These are phyloP conservation scores for Prochilodus magdalenae DNA, from an alignment of 2,113 vertebrate species.

Conservation along the genomic window DNA sequence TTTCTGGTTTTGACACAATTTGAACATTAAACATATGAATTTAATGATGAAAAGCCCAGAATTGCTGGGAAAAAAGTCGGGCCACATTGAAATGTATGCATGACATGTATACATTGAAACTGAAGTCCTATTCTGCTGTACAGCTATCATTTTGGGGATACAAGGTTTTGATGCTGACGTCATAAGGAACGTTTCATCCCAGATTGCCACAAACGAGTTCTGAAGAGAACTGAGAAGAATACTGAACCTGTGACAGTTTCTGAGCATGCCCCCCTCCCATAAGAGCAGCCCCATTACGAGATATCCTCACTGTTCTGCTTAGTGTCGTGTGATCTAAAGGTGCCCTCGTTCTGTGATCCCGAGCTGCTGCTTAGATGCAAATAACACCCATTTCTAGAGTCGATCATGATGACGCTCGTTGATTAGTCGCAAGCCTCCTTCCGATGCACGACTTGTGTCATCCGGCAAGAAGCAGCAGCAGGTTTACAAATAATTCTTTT, in stretches of 20 bases:
- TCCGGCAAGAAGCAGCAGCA: conserved; percentile 20
- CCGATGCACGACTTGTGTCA: conserved; percentile 24
- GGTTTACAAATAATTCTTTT: conserved; percentile 41
- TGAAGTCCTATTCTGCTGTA: too few species aligned
- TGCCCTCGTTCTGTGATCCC: background rate
- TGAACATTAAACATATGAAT: too few species aligned
- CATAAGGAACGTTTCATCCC: too few species aligned
- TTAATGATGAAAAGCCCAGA: too few species aligned
- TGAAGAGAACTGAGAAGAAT: background rate
- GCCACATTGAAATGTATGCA: too few species aligned
- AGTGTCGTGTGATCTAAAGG: conserved; percentile 25
- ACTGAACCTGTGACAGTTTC: conserved; percentile 8
- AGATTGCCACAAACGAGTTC: too few species aligned
- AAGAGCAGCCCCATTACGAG: conserved; percentile 15
- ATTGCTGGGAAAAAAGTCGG: too few species aligned
- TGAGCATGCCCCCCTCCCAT: background rate
- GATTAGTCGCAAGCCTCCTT: conserved; percentile 34
- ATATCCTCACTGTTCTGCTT: conserved; percentile 12
- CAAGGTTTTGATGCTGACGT: too few species aligned
- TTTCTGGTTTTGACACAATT: too few species aligned
- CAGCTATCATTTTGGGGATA: too few species aligned
- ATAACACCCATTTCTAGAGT: conserved; percentile 9
- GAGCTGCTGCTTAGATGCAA: conserved; percentile 23
- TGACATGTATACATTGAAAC: too few species aligned
- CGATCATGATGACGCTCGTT: conserved; percentile 13